Conservation (phyloP, 2,888 invertebrate genomes). For the Habroteleia sp. region DNA sequence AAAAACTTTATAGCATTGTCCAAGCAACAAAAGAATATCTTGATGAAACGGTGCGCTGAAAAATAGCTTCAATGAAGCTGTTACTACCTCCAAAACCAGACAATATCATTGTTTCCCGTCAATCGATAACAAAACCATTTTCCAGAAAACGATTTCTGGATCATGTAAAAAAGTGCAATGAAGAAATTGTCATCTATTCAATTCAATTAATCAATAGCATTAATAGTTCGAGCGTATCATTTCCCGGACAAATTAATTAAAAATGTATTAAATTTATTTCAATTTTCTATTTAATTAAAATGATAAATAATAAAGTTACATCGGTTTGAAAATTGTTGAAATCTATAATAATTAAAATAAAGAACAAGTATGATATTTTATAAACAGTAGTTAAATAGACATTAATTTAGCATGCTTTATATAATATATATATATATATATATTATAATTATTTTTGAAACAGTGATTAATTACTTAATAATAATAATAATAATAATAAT, state of each 20-base stretch:
- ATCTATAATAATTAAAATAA: too few relatives aligned
- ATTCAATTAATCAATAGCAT: slow-evolving; percentile 45
- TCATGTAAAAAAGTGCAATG: slow-evolving; percentile 32
- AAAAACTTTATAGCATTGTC: slow-evolving; percentile 48
- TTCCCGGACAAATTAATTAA: slow-evolving; percentile 9
- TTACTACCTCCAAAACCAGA: slow-evolving; percentile 47
- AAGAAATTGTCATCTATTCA: slow-evolving; percentile 34
- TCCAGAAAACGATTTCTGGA: slow-evolving; percentile 44
- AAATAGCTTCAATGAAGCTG: slow-evolving; percentile 55
- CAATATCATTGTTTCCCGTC: slow-evolving; percentile 54
- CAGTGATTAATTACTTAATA: too few relatives aligned
- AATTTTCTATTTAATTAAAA: too few relatives aligned
- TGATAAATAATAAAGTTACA: too few relatives aligned
- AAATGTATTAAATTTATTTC: slow-evolving; percentile 6
- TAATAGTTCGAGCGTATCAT: not conserved
- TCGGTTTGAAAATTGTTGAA: too few relatives aligned
- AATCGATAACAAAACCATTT: slow-evolving; percentile 58
- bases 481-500: too few relatives aligned
- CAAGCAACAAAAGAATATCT: slow-evolving; percentile 46
- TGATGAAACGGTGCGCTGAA: slow-evolving; percentile 48
- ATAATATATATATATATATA: too few relatives aligned
- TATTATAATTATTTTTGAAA: too few relatives aligned
- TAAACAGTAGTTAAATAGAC: too few relatives aligned
- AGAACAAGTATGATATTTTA: too few relatives aligned
- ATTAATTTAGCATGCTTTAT: too few relatives aligned